Conservation (phyloP, 2,113 vertebrate genomes). For the Enhydra lutris region DNA sequence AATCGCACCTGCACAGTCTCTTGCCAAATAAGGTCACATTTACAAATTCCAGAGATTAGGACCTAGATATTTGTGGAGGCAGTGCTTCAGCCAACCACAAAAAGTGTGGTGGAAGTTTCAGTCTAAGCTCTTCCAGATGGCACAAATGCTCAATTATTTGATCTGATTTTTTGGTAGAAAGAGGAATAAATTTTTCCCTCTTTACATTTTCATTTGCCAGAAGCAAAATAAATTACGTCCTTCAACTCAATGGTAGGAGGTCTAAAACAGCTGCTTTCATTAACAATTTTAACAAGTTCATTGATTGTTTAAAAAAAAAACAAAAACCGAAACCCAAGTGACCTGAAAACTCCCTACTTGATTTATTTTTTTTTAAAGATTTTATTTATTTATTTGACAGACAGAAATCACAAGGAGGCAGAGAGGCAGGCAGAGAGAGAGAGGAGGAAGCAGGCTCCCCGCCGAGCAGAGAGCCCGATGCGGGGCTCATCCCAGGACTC, state of each 20-base stretch:
- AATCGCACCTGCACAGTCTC: neutral
- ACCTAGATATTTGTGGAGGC: neutral
- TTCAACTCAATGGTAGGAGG: neutral
- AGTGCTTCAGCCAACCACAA: neutral
- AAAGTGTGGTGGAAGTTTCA: neutral
- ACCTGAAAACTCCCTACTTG: neutral
- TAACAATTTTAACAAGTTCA: neutral
- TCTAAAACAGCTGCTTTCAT: conserved; percentile 7
- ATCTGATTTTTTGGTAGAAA: neutral
- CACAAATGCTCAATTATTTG: neutral
- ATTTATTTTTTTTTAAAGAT: no score
- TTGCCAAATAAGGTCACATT: neutral
- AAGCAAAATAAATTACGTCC: neutral
- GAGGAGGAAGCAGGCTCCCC: no score
- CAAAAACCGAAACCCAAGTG: neutral
- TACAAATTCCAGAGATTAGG: neutral
- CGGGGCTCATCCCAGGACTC: no score
- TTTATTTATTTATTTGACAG: no score
- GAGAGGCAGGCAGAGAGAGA: no score
- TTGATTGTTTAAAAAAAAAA: neutral
- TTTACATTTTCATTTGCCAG: neutral
- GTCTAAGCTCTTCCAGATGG: neutral
- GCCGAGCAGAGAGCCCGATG: no score
- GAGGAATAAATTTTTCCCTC: neutral
- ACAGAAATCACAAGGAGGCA: no score